Percentiles rank a stretch among this genome's conserved stretches.
Conservation (phyloP, 1,140 invertebrate genomes). For the Caenorhabditis latens region DNA sequence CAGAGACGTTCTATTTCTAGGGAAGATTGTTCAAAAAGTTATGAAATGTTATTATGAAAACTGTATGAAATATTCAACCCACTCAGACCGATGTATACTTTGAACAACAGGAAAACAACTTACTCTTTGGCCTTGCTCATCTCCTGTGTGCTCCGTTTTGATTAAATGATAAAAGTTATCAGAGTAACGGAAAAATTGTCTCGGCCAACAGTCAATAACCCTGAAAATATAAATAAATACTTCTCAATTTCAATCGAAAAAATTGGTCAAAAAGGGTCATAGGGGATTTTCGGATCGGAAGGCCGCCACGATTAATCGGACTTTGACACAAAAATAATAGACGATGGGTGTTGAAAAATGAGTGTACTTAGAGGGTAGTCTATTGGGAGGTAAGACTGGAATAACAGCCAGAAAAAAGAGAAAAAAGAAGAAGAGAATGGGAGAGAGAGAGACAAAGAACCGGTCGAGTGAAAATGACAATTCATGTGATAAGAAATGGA, state of each 20-base stretch:
- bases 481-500: slow-evolving; percentile 40
- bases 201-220: slow-evolving; percentile 10
- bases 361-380: background rate
- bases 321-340: background rate
- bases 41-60: no score
- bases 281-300: background rate
- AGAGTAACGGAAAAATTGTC: background rate
- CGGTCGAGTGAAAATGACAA: slow-evolving; percentile 28
- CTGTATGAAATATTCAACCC: no score
- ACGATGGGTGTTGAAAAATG: background rate
- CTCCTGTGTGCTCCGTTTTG: background rate
- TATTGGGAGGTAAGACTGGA: background rate
- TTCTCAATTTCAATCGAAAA: background rate
- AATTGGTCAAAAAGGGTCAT: background rate
- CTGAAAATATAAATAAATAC: slow-evolving; percentile 3
- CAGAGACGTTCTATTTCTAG: no score
- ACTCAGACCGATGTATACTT: no score
- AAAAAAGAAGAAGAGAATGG: background rate
- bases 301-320: background rate
- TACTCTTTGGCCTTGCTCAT: background rate
- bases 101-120: background rate
- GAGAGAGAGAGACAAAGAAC: slow-evolving; percentile 2
- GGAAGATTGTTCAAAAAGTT: no score
- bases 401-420: no score
- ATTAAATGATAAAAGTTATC: slow-evolving; percentile 22